Percentiles rank a stretch among this genome's conserved stretches.
Evolutionary conservation across 2,888 invertebrate species (phyloP).

Genomic region (Rhagophthalmus giganteus): DNA sequence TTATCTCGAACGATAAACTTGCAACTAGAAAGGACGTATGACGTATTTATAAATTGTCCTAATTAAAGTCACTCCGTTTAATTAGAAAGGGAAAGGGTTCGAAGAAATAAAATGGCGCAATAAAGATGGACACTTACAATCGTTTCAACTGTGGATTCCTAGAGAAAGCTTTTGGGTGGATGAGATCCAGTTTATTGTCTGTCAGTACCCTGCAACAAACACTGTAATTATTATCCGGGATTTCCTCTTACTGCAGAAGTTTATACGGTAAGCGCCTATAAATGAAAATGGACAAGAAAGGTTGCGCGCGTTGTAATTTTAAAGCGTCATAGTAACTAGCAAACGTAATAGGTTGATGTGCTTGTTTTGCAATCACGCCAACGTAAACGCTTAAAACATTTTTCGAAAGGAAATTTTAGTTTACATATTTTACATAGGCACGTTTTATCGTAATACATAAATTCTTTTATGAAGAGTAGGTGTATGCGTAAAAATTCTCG

Average conservation of each 20-base stretch:
- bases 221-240: slow-evolving; percentile 13
- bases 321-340: no score
- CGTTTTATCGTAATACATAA: slow-evolving; percentile 1
- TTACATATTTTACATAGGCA: slow-evolving; percentile 3
- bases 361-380: no score
- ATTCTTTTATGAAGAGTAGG: neutral
- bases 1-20: slow-evolving; percentile 5
- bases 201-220: slow-evolving; percentile 68
- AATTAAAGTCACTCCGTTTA: slow-evolving; percentile 5
- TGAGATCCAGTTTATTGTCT: slow-evolving; percentile 71
- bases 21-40: neutral
- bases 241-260: slow-evolving; percentile 1
- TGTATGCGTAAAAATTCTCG: slow-evolving; percentile 4
- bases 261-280: neutral
- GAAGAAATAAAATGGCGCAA: neutral
- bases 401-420: no score
- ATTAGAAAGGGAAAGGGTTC: slow-evolving; percentile 2
- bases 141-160: slow-evolving; percentile 63
- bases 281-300: neutral
- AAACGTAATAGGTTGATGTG: no score
- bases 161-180: slow-evolving; percentile 68
- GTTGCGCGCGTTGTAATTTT: no score
- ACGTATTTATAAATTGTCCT: slow-evolving; percentile 4
- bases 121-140: slow-evolving; percentile 58
- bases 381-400: no score